phyloP scores from a whole-genome alignment of 2,797 vertebrate species.

The Halcyon leucocephala region DNA sequence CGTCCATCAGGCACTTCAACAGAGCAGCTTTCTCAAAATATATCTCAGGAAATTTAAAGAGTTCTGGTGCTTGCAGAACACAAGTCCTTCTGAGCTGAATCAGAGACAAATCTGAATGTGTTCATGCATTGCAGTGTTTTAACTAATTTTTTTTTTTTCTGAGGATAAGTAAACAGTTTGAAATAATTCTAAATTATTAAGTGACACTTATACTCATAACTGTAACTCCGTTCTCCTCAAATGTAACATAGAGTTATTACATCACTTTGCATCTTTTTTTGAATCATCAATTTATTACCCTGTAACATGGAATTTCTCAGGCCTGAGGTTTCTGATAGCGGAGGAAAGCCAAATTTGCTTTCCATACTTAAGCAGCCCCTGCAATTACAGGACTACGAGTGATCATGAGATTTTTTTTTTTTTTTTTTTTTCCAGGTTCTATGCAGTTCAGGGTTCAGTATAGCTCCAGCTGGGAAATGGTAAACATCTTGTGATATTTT shows the following conservation, averaged over 20 bases:
- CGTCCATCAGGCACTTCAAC: rapidly evolving
- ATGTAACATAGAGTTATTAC: neutral
- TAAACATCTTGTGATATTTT: neutral
- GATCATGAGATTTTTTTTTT: neutral
- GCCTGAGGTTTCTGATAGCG: neutral
- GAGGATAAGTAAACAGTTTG: neutral
- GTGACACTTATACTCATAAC: neutral
- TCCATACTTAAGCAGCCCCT: neutral
- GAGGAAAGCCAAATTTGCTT: neutral
- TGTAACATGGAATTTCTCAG: neutral
- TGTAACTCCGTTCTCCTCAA: neutral
- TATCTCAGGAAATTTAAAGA: neutral
- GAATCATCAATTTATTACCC: neutral
- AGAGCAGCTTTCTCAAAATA: neutral
- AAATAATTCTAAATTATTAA: neutral
- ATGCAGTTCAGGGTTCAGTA: neutral
- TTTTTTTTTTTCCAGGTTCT: neutral
- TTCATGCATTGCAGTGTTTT: neutral
- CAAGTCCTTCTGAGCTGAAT: neutral
- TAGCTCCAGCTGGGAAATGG: neutral
- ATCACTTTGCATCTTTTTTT: neutral
- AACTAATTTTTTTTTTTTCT: neutral
- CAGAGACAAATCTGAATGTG: neutral
- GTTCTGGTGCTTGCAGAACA: neutral
- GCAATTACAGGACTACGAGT: neutral